Evolutionary conservation across 2,113 vertebrate genomes (phyloP).

Genomic region (Globicephala melas): DNA sequence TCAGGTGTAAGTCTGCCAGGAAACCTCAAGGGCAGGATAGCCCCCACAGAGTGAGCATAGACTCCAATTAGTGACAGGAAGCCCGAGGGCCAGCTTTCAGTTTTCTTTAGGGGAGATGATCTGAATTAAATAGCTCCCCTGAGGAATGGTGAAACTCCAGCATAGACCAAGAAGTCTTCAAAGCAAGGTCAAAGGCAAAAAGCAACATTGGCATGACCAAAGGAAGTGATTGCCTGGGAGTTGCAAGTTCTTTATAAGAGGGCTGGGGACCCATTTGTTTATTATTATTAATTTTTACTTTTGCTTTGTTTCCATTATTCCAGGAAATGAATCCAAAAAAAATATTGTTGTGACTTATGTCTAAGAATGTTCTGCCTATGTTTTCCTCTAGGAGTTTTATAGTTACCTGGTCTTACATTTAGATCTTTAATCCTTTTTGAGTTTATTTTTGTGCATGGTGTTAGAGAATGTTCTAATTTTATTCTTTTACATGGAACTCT

Average conservation of each 20-base stretch:
- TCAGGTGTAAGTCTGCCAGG: conserved; percentile 58
- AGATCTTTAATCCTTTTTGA: too few relatives aligned
- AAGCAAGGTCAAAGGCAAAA: conserved; percentile 59
- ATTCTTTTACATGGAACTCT: too few relatives aligned
- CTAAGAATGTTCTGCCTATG: too few relatives aligned
- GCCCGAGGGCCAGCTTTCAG: conserved; percentile 68
- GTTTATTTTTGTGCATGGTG: too few relatives aligned
- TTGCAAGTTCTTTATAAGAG: neutral
- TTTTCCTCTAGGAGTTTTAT: too few relatives aligned
- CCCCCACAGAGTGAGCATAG: conserved; percentile 65
- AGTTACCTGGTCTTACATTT: too few relatives aligned
- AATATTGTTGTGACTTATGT: too few relatives aligned
- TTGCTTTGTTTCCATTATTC: too few relatives aligned
- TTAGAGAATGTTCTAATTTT: too few relatives aligned
- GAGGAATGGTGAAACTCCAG: conserved; percentile 64
- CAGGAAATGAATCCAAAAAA: too few relatives aligned
- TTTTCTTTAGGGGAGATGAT: conserved; percentile 64
- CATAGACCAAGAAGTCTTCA: conserved; percentile 68
- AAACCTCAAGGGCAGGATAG: conserved; percentile 73
- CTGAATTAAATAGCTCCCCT: conserved; percentile 69
- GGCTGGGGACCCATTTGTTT: neutral
- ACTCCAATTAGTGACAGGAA: conserved; percentile 74
- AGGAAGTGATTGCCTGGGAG: neutral
- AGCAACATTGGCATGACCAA: neutral
- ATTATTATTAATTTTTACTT: too few relatives aligned